Evolutionary conservation across 2,888 invertebrate genomes (phyloP), one percentile per base, ranked within the genome.

Genomic region (Leucoptera coffeella): DNA sequence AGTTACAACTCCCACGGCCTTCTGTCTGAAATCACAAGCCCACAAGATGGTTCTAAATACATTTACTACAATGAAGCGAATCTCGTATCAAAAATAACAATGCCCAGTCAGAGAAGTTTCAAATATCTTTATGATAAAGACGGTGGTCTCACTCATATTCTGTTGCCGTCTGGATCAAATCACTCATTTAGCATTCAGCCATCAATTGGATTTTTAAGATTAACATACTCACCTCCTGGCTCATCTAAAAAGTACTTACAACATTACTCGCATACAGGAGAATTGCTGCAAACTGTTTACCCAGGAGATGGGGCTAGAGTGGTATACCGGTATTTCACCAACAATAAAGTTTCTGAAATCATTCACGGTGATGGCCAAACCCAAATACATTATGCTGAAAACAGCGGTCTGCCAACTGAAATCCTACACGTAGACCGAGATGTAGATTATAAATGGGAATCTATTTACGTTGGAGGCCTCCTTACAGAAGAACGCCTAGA

Each of bases 161-260:
- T 88, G 7, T 73, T 92, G 27, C 95, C 95, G 1, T 90, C 89
- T 9, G 87, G 87, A 19, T 89, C 89, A 0, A 85, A 84, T 33
- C 94, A 95, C 55, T 84, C 87, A 6, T 93, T 95, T 54, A 87
- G 87, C 39, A 83, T 90, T 34, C 90, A 94, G 52, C 86, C 91
- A 4, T 91, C 93, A 1, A 77, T 95, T 28, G 94, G 94, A 12
- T 90, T 92, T 47, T 78, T 91, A 26, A 74, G 92, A 35, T 85
- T 86, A 5, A 86, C 91, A 0, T 93, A 92, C 45, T 84, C 85
- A 1, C 88, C 92, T 8, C 92, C 92, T 0, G 92, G 89, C 3
- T 85, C 87, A 33, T 74, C 80, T 0, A 79, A 83, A 38, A 85
- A 91, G 17, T 94, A 92, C 58, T 74, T 93, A 12, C 88, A 93